Evolutionary conservation across 2,113 vertebrate genomes (phyloP), one percentile per base, ranked within the genome.

Genomic region (Pelodiscus sinensis): DNA sequence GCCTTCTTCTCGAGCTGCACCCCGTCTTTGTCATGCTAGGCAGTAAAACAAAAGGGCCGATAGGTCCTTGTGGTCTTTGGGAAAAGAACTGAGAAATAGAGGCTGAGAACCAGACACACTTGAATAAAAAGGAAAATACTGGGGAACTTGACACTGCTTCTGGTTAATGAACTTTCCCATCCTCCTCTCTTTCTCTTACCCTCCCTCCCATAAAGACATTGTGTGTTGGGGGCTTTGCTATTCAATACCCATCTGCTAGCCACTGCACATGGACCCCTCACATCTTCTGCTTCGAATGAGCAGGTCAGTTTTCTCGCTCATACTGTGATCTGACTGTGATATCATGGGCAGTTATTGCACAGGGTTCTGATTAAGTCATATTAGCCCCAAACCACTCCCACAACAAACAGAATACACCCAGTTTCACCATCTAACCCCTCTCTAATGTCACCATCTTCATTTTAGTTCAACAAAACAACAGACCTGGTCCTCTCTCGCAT

Each of bases 231-330:
- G 29, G 18, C 85, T 92, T 2, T 86, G 68, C 84, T 60, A 90
- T 9, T 52, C 38, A 54, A 55, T 81, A 57, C 0, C 8, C 1
- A 44, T 6, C 21, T 4, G 0, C 44, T 12, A 57, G 16, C 2
- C n/a, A 44, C 8, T 1, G n/a, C 38, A 89, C 0, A 0, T 14
- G 50, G 29, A 88, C 65, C 24, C 24, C n/a, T 88, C 54, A n/a
- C 50, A 27, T 25, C 73, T 87, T 68, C 13, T 8, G 73, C n/a
- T 27, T 90, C 60, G 38, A 90, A 31, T 3, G n/a, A 50, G 9
- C 0, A 0, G 6, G 44, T 3, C 50, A 77, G 0, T 44, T 60
- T 73, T 31, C 57, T 81, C 12, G n/a, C 3, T 6, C 13, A 73
- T 22, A 22, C 44, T 44, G 31, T 5, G 24, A 5, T 62, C 31